Conservation (phyloP, 2,113 vertebrate species). For the Chelonoidis abingdonii region DNA sequence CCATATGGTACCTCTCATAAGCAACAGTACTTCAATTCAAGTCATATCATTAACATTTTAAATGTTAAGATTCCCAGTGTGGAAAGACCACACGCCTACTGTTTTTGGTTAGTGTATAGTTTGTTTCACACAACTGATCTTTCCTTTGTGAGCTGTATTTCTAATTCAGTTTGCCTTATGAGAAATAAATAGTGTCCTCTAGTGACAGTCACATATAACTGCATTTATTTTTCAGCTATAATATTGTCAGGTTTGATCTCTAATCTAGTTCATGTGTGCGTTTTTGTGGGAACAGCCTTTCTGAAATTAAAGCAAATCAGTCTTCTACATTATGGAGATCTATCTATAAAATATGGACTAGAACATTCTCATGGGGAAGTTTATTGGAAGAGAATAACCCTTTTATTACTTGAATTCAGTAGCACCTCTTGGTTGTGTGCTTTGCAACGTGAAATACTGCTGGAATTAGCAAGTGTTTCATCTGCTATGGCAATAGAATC, state of each 20-base stretch:
- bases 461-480: not conserved
- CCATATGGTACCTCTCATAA: not conserved
- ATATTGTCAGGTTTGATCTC: not conserved
- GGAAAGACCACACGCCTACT: not conserved
- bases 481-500: not conserved
- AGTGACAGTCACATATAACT: not conserved
- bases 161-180: not conserved
- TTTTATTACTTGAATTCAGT: not conserved
- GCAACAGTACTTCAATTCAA: not conserved
- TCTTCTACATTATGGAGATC: not conserved
- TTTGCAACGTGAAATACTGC: not conserved
- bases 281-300: conserved; percentile 7
- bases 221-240: not conserved
- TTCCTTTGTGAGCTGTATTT: not conserved
- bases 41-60: not conserved
- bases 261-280: not conserved
- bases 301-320: not conserved
- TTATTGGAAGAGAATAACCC: not conserved
- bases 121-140: not conserved
- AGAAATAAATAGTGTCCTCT: conserved; percentile 1
- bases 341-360: not conserved
- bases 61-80: not conserved
- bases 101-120: not conserved
- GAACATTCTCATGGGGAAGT: not conserved
- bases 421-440: not conserved